These are phyloP conservation scores for Tetrax tetrax DNA, from an alignment of 2,113 vertebrate species.

Conservation along the genomic window DNA sequence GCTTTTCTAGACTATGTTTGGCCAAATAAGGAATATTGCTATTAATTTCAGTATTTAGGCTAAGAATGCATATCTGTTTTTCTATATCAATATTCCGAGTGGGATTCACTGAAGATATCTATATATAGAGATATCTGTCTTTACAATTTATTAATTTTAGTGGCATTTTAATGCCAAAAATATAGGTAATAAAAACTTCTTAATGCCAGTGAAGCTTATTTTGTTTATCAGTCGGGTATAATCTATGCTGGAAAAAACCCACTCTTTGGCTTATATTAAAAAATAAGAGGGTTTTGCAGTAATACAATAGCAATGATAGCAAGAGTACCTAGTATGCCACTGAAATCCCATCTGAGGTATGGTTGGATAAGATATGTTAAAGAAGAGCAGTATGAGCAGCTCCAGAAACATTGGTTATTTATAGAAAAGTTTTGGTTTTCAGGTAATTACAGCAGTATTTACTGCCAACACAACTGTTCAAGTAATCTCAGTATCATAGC, in stretches of 20 bases:
- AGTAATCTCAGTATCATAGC: not conserved
- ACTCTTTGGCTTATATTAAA: not conserved
- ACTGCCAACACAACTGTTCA: not conserved
- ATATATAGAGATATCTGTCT: rapidly evolving
- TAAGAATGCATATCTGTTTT: not conserved
- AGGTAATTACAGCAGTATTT: not conserved
- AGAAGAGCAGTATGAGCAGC: not conserved
- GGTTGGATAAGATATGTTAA: not conserved
- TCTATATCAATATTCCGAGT: not conserved
- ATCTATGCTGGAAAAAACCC: rapidly evolving
- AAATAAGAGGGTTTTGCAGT: not conserved
- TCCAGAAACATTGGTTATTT: not conserved
- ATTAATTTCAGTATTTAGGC: not conserved
- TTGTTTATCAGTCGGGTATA: not conserved
- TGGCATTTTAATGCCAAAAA: not conserved
- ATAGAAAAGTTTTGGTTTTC: not conserved
- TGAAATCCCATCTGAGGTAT: not conserved
- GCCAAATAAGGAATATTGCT: not conserved
- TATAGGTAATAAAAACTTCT: not conserved
- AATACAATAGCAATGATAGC: not conserved
- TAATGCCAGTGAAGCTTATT: not conserved
- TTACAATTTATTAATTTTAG: not conserved
- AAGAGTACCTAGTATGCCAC: not conserved
- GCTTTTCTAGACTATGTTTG: not conserved
- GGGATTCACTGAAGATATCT: not conserved